Conservation (phyloP, 2,113 vertebrate species). For the Callionymus lyra region DNA sequence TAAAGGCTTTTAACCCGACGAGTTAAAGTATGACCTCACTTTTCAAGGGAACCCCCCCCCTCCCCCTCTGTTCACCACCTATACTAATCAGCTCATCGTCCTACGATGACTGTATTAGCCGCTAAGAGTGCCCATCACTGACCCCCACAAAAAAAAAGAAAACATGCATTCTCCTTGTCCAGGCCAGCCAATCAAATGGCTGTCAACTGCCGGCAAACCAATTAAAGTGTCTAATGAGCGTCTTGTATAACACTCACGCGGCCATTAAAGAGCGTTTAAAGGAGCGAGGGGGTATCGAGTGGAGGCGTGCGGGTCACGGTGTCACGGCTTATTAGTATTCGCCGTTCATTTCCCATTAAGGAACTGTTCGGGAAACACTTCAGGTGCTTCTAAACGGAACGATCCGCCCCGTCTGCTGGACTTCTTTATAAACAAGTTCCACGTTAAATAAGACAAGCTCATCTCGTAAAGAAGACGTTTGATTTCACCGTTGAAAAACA, state of each 20-base stretch:
- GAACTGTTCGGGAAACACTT: conserved; percentile 31
- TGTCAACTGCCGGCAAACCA: conserved; percentile 44
- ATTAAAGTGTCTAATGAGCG: conserved; percentile 62
- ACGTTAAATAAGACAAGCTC: conserved; percentile 38
- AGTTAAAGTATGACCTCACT: conserved; percentile 52
- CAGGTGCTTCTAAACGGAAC: conserved; percentile 17
- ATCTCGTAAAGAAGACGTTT: conserved; percentile 29
- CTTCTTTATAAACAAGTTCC: conserved; percentile 53
- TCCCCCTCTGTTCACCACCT: conserved; percentile 6
- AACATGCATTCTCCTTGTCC: conserved; percentile 13
- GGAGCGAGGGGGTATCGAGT: conserved; percentile 53
- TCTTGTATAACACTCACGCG: conserved; percentile 59
- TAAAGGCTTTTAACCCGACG: no score
- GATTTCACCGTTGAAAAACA: conserved; percentile 42
- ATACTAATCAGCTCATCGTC: conserved; percentile 38
- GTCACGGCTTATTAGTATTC: conserved; percentile 67
- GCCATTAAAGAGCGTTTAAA: conserved; percentile 63
- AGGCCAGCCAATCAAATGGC: conserved; percentile 42
- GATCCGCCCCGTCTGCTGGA: conserved; percentile 18
- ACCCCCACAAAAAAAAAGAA: conserved; percentile 30
- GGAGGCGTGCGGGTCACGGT: conserved; percentile 57
- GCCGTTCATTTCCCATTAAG: conserved; percentile 60
- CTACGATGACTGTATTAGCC: conserved; percentile 49
- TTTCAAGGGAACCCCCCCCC: conserved; percentile 16
- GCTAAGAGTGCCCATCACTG: conserved; percentile 25